Evolutionary conservation across 1,140 invertebrate species (phyloP).

Genomic region (Drosophila sulfurigaster): DNA sequence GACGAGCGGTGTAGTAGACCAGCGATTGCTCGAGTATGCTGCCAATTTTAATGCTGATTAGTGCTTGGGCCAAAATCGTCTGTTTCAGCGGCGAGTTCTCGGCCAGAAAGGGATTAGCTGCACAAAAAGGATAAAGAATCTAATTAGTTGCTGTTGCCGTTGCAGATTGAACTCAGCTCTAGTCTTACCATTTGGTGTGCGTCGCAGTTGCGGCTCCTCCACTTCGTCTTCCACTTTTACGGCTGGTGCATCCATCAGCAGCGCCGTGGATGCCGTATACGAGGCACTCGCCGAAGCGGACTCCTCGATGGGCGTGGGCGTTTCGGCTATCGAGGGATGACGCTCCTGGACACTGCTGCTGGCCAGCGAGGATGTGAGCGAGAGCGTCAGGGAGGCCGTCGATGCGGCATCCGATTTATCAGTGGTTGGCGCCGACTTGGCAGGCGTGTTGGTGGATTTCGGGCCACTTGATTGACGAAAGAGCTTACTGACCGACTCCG

Average conservation of each 20-base stretch:
- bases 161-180: background rate
- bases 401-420: constrained; percentile 74
- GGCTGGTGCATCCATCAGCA: constrained; percentile 65
- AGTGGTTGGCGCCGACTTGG: constrained; percentile 51
- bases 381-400: constrained; percentile 69
- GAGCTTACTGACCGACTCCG: constrained; percentile 83
- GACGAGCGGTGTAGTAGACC: constrained; percentile 73
- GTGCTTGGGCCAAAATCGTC: constrained; percentile 52
- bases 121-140: constrained; percentile 29
- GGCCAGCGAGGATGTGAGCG: constrained; percentile 74
- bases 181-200: constrained; percentile 66
- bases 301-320: constrained; percentile 67
- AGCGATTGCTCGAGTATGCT: constrained; percentile 77
- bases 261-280: constrained; percentile 73
- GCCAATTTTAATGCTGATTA: constrained; percentile 76
- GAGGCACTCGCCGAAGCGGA: constrained; percentile 65
- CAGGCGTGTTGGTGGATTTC: constrained; percentile 52
- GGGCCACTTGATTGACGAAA: constrained; percentile 79
- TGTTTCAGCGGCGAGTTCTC: constrained; percentile 66
- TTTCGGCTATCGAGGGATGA: constrained; percentile 64
- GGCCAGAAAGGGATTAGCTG: constrained; percentile 78
- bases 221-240: constrained; percentile 16
- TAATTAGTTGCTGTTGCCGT: constrained; percentile 56
- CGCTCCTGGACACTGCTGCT: constrained; percentile 62
- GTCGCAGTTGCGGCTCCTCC: constrained; percentile 58